Percentiles rank a stretch among this genome's conserved stretches.
Evolutionary conservation across 1,140 invertebrate genomes (phyloP).

Genomic region (Rhynchophorus ferrugineus): DNA sequence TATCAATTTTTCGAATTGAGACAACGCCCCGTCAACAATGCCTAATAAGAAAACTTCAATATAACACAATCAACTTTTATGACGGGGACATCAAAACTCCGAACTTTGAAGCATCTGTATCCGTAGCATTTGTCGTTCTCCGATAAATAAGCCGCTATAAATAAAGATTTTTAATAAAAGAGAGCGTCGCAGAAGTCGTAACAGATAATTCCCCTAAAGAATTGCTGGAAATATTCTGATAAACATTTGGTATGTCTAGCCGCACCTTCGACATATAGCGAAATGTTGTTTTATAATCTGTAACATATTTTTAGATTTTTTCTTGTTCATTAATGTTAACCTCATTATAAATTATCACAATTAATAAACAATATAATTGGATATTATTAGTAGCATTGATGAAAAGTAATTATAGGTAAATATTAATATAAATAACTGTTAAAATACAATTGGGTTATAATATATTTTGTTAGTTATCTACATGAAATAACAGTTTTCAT

Average conservation of each 20-base stretch:
- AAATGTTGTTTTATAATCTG: too few species aligned
- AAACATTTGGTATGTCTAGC: not conserved
- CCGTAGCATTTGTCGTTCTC: conserved; percentile 15
- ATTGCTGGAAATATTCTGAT: not conserved
- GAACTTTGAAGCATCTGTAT: conserved; percentile 22
- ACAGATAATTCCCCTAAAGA: not conserved
- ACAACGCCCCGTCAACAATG: conserved; percentile 32
- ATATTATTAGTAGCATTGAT: too few species aligned
- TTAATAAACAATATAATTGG: too few species aligned
- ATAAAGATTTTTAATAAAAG: conserved; percentile 14
- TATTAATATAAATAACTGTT: too few species aligned
- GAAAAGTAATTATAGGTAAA: too few species aligned
- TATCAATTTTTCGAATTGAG: conserved; percentile 27
- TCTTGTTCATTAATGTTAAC: too few species aligned
- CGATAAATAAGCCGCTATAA: conserved; percentile 13
- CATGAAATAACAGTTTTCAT: too few species aligned
- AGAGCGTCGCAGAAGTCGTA: not conserved
- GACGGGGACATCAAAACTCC: conserved; percentile 37
- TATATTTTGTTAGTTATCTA: too few species aligned
- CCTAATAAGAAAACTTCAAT: conserved; percentile 37
- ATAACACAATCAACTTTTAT: conserved; percentile 37
- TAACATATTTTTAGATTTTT: too few species aligned
- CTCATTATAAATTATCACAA: too few species aligned
- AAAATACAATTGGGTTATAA: too few species aligned
- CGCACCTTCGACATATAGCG: too few species aligned